Evolutionary conservation across 2,888 invertebrate genomes (phyloP), one percentile per base, ranked within the genome.

Genomic region (Bellardia pandia): DNA sequence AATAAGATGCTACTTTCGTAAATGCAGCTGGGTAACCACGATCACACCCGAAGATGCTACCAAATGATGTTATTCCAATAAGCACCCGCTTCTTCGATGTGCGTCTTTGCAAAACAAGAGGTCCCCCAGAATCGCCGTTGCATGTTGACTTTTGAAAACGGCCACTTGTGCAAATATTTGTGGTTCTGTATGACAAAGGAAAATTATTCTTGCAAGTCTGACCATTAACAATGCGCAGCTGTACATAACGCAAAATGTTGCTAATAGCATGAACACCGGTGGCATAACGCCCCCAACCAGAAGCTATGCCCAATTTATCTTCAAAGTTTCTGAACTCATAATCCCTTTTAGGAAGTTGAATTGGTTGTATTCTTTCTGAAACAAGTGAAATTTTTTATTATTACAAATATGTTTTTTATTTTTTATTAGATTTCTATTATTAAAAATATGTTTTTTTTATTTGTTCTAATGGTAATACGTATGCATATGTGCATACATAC

Each of bases 231-330:
- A 94, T 92, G 40, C 93, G 92, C 1, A 93, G 90, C 30, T 92
- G 90, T 1, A 94, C 93, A 71, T 91, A 93, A 51, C 94, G 92
- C 69, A 94, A 89, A 37, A 94, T 93, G 64, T 92, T 92, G 88
- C 93, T 93, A 48, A 93, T 92, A 37, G 93, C 93, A 88, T 93
- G 92, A 0, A 93, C 92, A 2, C 93, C 93, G 1, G 93, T 91
- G 6, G 93, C 92, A 89, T 92, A 92, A 60, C 92, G 93, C 8
- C 95, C 94, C 94, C 94, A 95, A 13, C 94, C 94, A 33, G 94
- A 94, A 69, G 94, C 94, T 7, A 93, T 91, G 33, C 92, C 94
- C 37, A 91, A 87, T 74, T 92, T 92, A 74, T 93, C 93, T 64
- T 91, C 92, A 72, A 94, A 94, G 68, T 88, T 91, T 30, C 91